Evolutionary conservation across 2,797 vertebrate species (phyloP).

Genomic region (Phoxinus dragarum): DNA sequence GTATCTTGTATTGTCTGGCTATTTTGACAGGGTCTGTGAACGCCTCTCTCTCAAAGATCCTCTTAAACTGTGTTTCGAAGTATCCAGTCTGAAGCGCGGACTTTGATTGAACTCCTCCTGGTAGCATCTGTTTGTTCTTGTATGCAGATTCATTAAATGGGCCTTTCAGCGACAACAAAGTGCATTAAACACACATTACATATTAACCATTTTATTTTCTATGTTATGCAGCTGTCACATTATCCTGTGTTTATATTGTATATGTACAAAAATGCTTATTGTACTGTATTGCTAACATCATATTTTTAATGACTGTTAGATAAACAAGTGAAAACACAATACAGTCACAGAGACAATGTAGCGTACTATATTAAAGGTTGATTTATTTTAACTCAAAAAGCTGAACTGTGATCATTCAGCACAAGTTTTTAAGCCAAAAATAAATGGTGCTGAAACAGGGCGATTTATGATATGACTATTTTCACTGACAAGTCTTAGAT

Average conservation of each 20-base stretch:
- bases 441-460: no score
- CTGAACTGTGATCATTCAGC: no score
- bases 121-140: constrained; percentile 84
- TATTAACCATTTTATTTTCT: neutral
- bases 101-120: constrained; percentile 73
- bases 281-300: neutral
- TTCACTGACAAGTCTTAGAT: no score
- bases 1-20: constrained; percentile 77
- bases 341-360: neutral
- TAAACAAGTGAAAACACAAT: neutral
- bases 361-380: no score
- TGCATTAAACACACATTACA: neutral
- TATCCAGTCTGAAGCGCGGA: constrained; percentile 84
- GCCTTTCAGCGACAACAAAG: constrained; percentile 68
- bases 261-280: neutral
- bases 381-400: no score
- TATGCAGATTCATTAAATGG: constrained; percentile 86
- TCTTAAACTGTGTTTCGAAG: constrained; percentile 82
- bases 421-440: no score
- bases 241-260: neutral
- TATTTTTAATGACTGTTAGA: neutral
- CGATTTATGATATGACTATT: no score
- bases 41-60: constrained; percentile 85
- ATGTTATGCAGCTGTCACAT: neutral
- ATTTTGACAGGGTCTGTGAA: constrained; percentile 79